Conservation (phyloP, 2,888 invertebrate genomes). For the Myathropa florea region DNA sequence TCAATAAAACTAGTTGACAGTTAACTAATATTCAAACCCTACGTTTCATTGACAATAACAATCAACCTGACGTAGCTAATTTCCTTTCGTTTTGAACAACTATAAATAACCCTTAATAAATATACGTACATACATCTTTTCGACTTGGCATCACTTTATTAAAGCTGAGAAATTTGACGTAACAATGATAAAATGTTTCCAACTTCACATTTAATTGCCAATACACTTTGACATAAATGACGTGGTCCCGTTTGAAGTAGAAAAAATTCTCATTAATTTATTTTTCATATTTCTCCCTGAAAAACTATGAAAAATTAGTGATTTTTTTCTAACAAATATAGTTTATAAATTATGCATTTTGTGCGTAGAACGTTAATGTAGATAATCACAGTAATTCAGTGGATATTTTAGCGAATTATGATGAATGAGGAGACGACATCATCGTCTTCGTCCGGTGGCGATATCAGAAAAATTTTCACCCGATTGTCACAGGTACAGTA, state of each 20-base stretch:
- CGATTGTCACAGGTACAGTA: conserved; percentile 79
- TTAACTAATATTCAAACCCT: no score
- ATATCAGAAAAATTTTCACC: conserved; percentile 78
- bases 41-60: no score
- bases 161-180: neutral
- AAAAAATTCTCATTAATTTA: conserved; percentile 41
- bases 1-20: no score
- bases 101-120: no score
- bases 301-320: conserved; percentile 55
- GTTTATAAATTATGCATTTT: conserved; percentile 55
- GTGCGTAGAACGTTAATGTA: conserved; percentile 49
- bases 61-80: no score
- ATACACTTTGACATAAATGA: conserved; percentile 64
- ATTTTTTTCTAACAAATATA: conserved; percentile 35
- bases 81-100: no score
- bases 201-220: conserved; percentile 37
- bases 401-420: conserved; percentile 73
- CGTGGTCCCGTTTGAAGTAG: conserved; percentile 60
- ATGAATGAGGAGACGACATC: conserved; percentile 79
- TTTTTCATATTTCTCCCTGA: conserved; percentile 34
- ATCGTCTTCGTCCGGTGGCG: conserved; percentile 76
- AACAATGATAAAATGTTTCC: neutral
- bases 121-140: neutral
- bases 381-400: conserved; percentile 24
- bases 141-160: neutral